Base-by-base conservation (phyloP, 1,140 invertebrate species). In the Formica selysi region DNA sequence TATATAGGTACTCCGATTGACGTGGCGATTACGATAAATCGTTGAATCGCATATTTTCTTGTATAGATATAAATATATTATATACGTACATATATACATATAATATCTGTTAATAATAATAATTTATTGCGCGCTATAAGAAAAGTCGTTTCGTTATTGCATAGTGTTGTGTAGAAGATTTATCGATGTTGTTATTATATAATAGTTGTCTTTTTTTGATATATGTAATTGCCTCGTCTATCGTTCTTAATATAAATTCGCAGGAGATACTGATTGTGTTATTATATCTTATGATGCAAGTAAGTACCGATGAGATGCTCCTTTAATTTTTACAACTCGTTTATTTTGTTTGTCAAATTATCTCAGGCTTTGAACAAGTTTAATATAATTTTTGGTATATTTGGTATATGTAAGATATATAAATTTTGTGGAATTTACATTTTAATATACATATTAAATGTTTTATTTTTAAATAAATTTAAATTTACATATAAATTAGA, bases 121-220 rank as follows among this genome's bases (percentile, higher is more conserved):
- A 54, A 79, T 68, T 79, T 68, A 54, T 67, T 22, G 62, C 29
- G 62, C 44, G 76, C 38, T 62, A 76, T 51, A 51, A 3, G 3
- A 32, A 51, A 0, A 62, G 13, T 54, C 44, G 76, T 79, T 79
- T 54, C 2, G 62, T 79, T 79, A 76, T 64, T 48, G 36, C 44
- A 51, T 54, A 32, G 78, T n/a, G 64, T 80, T 80, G 22, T 19
- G 65, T 80, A 70, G 64, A 59, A 79, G 13, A 80, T 80, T 44
- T 80, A 80, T 80, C 36, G 48, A 70, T 68, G 64, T 80, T 79
- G 29, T 26, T 80, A 79, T 54, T 78, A 51, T 48, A 48, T 51
- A 41, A 70, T 48, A 48, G 67, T 57, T 61, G 36, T 80, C 48
- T 80, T 80, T 16, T 16, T 70, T 80, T 68, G 64, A 80, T 54